Base-by-base conservation (phyloP, 2,797 vertebrate genomes). In the Orientallactaga sibirica region DNA sequence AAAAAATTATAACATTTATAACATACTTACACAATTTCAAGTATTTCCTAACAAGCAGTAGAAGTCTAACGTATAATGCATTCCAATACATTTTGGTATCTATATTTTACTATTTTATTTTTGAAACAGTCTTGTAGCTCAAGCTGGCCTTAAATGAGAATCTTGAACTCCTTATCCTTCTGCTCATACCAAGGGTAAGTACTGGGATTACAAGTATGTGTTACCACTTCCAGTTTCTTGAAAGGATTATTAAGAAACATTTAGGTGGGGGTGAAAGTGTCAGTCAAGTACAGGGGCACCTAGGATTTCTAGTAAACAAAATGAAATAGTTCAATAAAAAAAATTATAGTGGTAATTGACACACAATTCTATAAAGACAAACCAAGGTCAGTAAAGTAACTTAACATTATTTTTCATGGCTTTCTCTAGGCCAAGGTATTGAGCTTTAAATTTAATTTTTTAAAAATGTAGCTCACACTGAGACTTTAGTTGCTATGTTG, bases 401-500 rank as follows among this genome's bases (percentile, higher is more conserved):
- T 55, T 25, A 88, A 90, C 96, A 96, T 90, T 71, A 95, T 5
- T 79, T 92, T 92, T 25, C 25, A 87, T 58, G 68, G 25, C 86
- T 95, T 96, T 77, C 67, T 92, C 92, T 97, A 85, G 92, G 74
- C 33, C 87, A 95, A 95, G 61, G 83, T 81, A 97, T 71, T 75
- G 15, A 97, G 29, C 87, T 92, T 93, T 48, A 83, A 89, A 90
- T 41, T 94, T 27, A 20, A 64, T 14, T 24, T 71, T 86, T 95
- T 8, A 92, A 93, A 97, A 92, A 86, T 29, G 75, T 71, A 88
- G 62, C 61, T 64, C 84, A 70, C 84, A 64, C 70, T 71, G 97
- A 97, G 95, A 62, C 90, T 66, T 97, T 94, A 92, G 96, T 78
- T 96, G 90, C 48, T 41, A 96, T 96, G 77, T 37, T 93, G 94